phyloP scores from a whole-genome alignment of 2,797 vertebrate species.

The Gymnothorax reevesii region DNA sequence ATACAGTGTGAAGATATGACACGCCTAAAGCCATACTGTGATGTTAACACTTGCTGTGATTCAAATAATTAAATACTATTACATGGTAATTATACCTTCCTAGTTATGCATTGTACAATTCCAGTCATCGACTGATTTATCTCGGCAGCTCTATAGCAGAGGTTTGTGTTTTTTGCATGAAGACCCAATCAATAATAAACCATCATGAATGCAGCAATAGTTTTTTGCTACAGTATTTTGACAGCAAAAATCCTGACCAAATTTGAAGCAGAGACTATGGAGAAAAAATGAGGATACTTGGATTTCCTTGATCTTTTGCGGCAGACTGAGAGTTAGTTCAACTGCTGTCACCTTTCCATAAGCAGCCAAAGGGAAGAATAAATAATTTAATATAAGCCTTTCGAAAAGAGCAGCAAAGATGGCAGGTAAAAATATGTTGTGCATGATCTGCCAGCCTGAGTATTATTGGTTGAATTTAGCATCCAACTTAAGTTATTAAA shows the following conservation, averaged over 20 bases:
- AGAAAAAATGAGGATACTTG: conserved; percentile 1
- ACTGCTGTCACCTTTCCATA: background rate
- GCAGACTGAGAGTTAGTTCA: background rate
- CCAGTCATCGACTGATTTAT: background rate
- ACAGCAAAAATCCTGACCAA: background rate
- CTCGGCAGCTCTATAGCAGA: background rate
- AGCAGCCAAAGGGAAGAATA: background rate
- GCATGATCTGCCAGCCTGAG: background rate
- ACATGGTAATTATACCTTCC: background rate
- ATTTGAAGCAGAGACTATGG: conserved; percentile 1
- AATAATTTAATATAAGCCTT: background rate
- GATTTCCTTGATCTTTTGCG: background rate
- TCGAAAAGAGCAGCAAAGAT: background rate
- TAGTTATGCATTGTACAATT: background rate
- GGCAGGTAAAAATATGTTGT: background rate
- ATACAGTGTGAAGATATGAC: no score
- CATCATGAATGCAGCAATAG: background rate
- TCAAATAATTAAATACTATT: background rate
- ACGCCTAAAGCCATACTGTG: background rate
- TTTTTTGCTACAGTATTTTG: background rate
- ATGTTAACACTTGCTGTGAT: background rate
- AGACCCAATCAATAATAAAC: background rate
- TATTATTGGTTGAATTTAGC: background rate
- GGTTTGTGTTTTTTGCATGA: background rate
- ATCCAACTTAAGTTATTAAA: background rate